These are phyloP conservation scores for Drosophila kanapiae DNA, from an alignment of 1,140 invertebrate species.

Conservation along the genomic window DNA sequence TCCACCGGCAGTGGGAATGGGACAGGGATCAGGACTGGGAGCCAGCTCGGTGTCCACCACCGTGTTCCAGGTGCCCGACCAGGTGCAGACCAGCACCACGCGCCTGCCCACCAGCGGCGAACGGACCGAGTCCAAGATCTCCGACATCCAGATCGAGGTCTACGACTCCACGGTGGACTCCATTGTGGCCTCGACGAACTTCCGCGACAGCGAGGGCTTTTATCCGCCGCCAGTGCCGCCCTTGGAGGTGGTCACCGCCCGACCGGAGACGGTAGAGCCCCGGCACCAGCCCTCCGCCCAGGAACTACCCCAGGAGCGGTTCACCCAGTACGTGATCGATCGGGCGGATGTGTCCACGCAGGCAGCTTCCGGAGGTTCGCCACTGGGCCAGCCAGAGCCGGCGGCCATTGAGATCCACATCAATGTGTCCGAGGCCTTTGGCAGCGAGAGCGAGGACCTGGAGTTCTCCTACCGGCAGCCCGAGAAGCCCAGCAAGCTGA, in stretches of 20 bases:
- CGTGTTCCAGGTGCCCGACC: constrained; percentile 75
- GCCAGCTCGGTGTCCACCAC: constrained; percentile 64
- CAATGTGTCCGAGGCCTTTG: constrained; percentile 80
- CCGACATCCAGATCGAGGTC: constrained; percentile 83
- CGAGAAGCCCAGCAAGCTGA: constrained; percentile 36
- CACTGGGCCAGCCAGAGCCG: constrained; percentile 70
- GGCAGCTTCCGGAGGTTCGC: constrained; percentile 52
- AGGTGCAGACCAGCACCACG: constrained; percentile 44
- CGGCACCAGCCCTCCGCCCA: constrained; percentile 9
- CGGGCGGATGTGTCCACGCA: constrained; percentile 75
- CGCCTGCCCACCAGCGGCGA: constrained; percentile 37
- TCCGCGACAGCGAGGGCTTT: constrained; percentile 67
- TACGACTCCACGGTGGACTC: constrained; percentile 81
- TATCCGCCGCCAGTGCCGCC: constrained; percentile 37
- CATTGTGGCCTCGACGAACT: constrained; percentile 78
- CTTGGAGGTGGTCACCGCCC: constrained; percentile 45
- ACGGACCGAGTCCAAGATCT: constrained; percentile 79
- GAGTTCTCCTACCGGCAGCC: constrained; percentile 78
- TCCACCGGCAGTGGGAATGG: background rate
- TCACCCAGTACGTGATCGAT: constrained; percentile 82
- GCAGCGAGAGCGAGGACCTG: constrained; percentile 78
- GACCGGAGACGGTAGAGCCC: constrained; percentile 11
- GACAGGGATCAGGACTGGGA: too few relatives aligned
- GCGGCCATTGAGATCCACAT: constrained; percentile 84
- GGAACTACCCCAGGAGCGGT: constrained; percentile 60